These are phyloP conservation scores for Epinotia demarniana DNA, from an alignment of 2,888 invertebrate species.

Conservation along the genomic window DNA sequence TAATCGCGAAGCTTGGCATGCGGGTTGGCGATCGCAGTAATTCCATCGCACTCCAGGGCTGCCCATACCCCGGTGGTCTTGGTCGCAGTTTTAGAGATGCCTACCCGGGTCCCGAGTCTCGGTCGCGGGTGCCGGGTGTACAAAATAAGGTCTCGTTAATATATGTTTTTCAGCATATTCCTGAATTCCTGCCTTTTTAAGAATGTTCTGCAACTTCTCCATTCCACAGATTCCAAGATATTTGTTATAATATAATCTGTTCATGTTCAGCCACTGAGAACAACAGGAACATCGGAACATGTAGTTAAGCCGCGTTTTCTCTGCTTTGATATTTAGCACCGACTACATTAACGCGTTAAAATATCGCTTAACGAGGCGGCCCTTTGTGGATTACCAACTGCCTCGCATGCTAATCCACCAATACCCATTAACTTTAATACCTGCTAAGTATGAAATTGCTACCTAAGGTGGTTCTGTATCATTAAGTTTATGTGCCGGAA, in stretches of 20 bases:
- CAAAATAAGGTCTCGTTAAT: no score
- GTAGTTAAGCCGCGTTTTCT: not conserved
- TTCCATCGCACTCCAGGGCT: no score
- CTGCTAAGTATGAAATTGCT: conserved; percentile 33
- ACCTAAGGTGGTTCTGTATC: conserved; percentile 28
- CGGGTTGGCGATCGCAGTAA: no score
- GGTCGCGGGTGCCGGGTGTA: no score
- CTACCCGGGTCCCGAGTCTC: no score
- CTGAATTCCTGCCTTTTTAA: no score
- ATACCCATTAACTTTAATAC: conserved; percentile 25
- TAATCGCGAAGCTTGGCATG: no score
- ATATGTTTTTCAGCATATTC: no score
- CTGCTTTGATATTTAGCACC: conserved; percentile 4
- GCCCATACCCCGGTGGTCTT: no score
- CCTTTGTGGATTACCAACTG: conserved; percentile 25
- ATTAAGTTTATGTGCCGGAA: conserved; percentile 8
- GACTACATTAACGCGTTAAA: conserved; percentile 3
- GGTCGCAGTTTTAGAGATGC: no score
- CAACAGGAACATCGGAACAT: not conserved
- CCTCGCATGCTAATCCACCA: conserved; percentile 19
- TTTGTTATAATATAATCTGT: not conserved
- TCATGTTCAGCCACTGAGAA: not conserved
- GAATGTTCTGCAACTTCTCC: no score
- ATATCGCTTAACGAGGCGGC: conserved; percentile 30
- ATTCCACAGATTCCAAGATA: no score